These are phyloP conservation scores for Intellagama lesueurii DNA, from an alignment of 2,797 vertebrate species.

Conservation along the genomic window DNA sequence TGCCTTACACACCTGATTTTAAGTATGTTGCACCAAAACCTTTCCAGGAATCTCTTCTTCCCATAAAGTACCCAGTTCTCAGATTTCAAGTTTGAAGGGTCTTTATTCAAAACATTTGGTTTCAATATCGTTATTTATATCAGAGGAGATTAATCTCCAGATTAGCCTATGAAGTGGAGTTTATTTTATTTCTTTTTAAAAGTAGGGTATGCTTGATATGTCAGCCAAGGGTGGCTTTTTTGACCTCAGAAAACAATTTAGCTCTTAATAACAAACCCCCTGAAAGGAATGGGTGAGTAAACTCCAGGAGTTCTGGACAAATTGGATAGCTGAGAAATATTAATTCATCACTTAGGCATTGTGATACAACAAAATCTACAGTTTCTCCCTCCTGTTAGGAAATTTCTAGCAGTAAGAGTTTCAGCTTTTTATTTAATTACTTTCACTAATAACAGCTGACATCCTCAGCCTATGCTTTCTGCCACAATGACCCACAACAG, in stretches of 20 bases:
- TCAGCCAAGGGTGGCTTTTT: neutral
- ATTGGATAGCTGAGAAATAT: constrained; percentile 2
- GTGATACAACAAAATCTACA: constrained; percentile 21
- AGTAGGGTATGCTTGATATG: neutral
- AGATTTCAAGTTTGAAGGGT: constrained; percentile 2
- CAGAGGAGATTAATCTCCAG: constrained; percentile 29
- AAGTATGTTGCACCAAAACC: constrained; percentile 7
- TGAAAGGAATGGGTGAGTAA: neutral
- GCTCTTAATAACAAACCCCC: constrained; percentile 8
- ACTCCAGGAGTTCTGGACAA: neutral
- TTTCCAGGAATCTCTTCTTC: constrained; percentile 20
- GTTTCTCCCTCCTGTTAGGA: constrained; percentile 16
- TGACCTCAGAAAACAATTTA: neutral
- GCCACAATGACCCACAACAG: neutral
- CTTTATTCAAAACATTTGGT: constrained; percentile 15
- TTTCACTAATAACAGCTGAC: neutral
- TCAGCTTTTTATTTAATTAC: neutral
- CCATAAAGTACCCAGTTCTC: constrained; percentile 32
- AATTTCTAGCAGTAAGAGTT: constrained; percentile 1
- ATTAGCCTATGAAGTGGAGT: constrained; percentile 30
- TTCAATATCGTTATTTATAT: constrained; percentile 39
- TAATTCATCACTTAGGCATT: constrained; percentile 37
- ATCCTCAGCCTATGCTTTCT: neutral
- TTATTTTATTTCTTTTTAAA: fast-evolving
- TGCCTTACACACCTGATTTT: constrained; percentile 58